A percentile compares a stretch with the other conserved stretches of the same genome.
Conservation (phyloP, 2,113 vertebrate genomes). For the Dasyprocta punctata region DNA sequence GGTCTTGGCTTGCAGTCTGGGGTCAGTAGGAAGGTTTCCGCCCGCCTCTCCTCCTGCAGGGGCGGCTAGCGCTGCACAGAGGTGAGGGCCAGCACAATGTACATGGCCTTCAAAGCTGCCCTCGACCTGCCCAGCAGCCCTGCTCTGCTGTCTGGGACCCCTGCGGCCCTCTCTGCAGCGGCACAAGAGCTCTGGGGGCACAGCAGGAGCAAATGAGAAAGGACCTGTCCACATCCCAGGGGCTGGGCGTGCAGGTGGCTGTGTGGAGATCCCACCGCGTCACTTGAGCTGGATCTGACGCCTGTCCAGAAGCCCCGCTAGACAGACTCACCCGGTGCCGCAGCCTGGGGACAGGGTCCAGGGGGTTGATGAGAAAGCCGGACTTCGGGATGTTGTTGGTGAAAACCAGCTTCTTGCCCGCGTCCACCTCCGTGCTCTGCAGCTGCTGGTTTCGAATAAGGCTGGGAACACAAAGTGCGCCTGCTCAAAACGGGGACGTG, state of each 20-base stretch:
- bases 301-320: background rate
- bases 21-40: background rate
- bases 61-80: background rate
- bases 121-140: rapidly evolving
- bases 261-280: background rate
- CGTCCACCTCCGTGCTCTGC: background rate
- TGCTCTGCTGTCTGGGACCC: background rate
- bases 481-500: rapidly evolving
- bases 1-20: too few species aligned
- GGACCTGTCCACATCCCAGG: rapidly evolving
- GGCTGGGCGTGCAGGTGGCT: background rate
- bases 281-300: rapidly evolving
- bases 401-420: conserved; percentile 44
- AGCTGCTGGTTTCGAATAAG: conserved; percentile 22
- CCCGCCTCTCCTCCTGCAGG: background rate
- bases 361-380: conserved; percentile 64
- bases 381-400: conserved; percentile 75
- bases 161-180: background rate
- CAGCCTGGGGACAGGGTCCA: background rate
- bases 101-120: background rate
- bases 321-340: conserved; percentile 10
- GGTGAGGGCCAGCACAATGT: background rate
- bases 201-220: background rate
- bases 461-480: background rate
- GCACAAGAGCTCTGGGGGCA: too few species aligned